A percentile compares a stretch with the other conserved stretches of the same genome.
Evolutionary conservation across 2,888 invertebrate genomes (phyloP).

Genomic region (Perdita meconis): DNA sequence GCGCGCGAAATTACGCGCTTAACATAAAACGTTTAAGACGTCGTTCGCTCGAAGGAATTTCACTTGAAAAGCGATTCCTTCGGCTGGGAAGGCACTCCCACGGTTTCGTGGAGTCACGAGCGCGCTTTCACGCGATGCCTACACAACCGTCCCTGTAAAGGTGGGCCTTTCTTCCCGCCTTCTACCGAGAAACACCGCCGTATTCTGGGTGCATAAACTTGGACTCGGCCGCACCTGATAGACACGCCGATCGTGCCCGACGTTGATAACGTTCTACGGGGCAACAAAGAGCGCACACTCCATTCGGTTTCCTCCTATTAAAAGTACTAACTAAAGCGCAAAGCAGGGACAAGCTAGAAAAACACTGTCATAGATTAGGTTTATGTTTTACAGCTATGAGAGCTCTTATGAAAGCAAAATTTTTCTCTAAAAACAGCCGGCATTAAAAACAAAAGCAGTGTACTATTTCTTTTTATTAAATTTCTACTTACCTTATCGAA

Average conservation of each 20-base stretch:
- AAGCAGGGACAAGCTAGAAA: too few relatives aligned
- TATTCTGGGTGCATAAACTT: slow-evolving; percentile 66
- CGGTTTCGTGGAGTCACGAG: slow-evolving; percentile 66
- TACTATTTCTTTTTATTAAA: too few relatives aligned
- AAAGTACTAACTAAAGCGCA: too few relatives aligned
- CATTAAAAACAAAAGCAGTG: too few relatives aligned
- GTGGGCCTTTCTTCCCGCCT: slow-evolving; percentile 61
- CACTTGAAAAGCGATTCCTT: slow-evolving; percentile 35
- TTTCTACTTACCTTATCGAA: too few relatives aligned
- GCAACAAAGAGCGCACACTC: slow-evolving; percentile 15
- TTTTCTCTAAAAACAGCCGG: too few relatives aligned
- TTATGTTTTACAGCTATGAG: too few relatives aligned
- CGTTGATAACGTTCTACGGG: slow-evolving; percentile 36
- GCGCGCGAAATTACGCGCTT: slow-evolving; percentile 29
- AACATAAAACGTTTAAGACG: slow-evolving; percentile 54
- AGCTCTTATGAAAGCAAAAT: too few relatives aligned
- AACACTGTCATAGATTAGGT: too few relatives aligned
- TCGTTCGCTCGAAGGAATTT: slow-evolving; percentile 44
- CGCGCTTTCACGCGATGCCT: slow-evolving; percentile 75
- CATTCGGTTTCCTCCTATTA: not conserved
- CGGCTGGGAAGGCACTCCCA: slow-evolving; percentile 57
- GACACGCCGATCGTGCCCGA: slow-evolving; percentile 63
- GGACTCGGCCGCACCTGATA: slow-evolving; percentile 68
- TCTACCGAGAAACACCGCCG: slow-evolving; percentile 44
- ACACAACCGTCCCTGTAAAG: slow-evolving; percentile 71